phyloP scores from a whole-genome alignment of 2,113 vertebrate species.

The Psephotus haematonotus region DNA sequence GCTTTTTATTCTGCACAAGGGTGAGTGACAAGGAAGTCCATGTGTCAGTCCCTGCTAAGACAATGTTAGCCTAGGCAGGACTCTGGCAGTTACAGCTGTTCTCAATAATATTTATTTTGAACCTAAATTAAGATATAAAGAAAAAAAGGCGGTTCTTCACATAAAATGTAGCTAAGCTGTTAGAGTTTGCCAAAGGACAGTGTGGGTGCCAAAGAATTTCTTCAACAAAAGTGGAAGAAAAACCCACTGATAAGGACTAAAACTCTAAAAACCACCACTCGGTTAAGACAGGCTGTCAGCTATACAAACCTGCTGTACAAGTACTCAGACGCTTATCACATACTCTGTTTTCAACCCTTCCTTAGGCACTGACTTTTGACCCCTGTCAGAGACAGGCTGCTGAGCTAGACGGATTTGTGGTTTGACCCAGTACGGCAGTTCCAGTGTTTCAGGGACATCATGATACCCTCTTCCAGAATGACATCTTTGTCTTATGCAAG shows the following conservation, averaged over 20 bases:
- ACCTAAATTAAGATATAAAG: too few relatives aligned
- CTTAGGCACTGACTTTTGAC: neutral
- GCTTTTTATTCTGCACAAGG: neutral
- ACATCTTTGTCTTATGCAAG: neutral
- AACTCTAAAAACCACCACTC: neutral
- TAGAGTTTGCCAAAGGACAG: neutral
- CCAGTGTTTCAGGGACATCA: neutral
- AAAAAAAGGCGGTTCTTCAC: neutral
- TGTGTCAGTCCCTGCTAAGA: neutral
- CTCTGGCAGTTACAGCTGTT: neutral
- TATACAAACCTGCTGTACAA: neutral
- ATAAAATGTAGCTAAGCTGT: neutral
- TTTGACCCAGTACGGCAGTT: neutral
- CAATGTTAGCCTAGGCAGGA: neutral
- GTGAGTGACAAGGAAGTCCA: neutral
- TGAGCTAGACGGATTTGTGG: neutral
- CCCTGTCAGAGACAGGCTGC: neutral
- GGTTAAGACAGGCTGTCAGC: neutral
- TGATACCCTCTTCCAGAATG: neutral
- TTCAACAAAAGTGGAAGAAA: neutral
- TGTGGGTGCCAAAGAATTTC: neutral
- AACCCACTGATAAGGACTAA: neutral
- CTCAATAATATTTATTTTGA: neutral
- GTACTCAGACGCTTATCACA: neutral
- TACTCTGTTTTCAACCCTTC: neutral